Conservation (phyloP, 2,113 vertebrate genomes). For the Pseudorasbora parva region DNA sequence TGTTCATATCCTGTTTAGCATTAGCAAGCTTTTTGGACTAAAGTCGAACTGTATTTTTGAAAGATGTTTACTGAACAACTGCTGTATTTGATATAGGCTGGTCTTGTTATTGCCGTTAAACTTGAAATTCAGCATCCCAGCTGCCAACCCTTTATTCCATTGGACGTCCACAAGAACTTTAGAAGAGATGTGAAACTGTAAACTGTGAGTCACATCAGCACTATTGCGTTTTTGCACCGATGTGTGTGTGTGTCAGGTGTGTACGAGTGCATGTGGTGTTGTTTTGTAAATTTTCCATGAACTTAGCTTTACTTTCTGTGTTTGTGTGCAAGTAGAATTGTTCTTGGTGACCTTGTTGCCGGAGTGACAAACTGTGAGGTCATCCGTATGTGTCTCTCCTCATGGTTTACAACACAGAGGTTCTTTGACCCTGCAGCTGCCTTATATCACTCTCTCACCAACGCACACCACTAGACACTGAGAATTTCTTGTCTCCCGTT, state of each 20-base stretch:
- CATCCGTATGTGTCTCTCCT: conserved; percentile 44
- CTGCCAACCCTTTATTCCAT: background rate
- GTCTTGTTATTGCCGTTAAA: background rate
- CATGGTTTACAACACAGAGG: conserved; percentile 61
- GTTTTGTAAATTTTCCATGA: background rate
- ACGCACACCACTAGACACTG: conserved; percentile 15
- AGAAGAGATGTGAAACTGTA: background rate
- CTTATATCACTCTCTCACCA: conserved; percentile 39
- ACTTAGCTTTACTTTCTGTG: background rate
- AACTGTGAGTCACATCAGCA: conserved; percentile 16
- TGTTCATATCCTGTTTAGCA: background rate
- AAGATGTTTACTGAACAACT: conserved; percentile 31
- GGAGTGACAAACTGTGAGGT: conserved; percentile 41
- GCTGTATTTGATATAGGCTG: background rate
- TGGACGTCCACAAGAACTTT: background rate
- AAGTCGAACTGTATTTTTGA: background rate
- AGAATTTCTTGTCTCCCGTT: conserved; percentile 25
- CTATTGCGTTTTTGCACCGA: conserved; percentile 20
- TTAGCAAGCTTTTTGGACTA: background rate
- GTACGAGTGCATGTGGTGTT: background rate
- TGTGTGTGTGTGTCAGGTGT: background rate
- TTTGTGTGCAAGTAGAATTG: conserved; percentile 13
- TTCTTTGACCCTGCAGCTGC: conserved; percentile 73
- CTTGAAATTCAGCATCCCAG: conserved; percentile 11
- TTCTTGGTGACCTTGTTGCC: conserved; percentile 19